These are phyloP conservation scores for Belonocnema kinseyi DNA, from an alignment of 1,140 invertebrate genomes.

Conservation along the genomic window DNA sequence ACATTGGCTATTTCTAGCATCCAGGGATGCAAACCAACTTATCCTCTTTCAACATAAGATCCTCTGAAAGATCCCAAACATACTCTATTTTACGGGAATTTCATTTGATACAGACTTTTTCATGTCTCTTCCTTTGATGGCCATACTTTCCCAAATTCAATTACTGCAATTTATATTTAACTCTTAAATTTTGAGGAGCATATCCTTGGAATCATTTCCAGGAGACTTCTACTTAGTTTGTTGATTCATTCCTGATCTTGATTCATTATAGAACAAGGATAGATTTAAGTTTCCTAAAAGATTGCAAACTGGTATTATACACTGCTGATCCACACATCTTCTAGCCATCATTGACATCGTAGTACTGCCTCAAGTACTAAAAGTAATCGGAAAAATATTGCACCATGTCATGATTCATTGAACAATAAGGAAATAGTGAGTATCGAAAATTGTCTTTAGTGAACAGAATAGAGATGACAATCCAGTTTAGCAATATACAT, in stretches of 20 bases:
- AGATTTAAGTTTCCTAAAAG: no score
- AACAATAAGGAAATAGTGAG: not conserved
- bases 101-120: not conserved
- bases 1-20: conserved; percentile 22
- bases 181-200: no score
- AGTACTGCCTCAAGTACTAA: not conserved
- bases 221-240: no score
- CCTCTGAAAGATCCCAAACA: conserved; percentile 3
- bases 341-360: not conserved
- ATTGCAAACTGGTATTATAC: no score
- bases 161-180: not conserved
- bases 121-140: not conserved
- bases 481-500: conserved; percentile 16
- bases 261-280: no score
- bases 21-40: conserved; percentile 21
- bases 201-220: no score
- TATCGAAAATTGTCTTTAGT: conserved; percentile 1
- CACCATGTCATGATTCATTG: not conserved
- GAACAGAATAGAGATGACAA: not conserved
- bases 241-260: no score
- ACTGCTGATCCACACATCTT: no score
- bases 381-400: not conserved
- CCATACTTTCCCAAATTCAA: not conserved
- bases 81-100: conserved; percentile 5
- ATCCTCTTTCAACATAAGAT: not conserved